phyloP scores from a whole-genome alignment of 2,888 invertebrate genomes.

The Hirtodrosophila duncani region DNA sequence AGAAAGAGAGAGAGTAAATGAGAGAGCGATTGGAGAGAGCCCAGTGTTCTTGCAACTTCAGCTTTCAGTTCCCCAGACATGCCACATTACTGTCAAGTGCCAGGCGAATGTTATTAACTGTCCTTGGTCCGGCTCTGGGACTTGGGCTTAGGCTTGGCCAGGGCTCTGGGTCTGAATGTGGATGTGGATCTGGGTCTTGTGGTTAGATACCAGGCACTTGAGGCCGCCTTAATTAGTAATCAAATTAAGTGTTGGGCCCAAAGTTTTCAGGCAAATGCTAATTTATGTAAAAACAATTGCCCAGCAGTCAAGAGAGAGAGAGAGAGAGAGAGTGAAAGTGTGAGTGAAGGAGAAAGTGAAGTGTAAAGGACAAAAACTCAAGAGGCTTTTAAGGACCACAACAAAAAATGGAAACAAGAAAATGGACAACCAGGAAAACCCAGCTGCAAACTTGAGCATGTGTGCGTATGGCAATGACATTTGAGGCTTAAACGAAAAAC shows the following conservation, averaged over 20 bases:
- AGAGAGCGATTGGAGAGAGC: too few species aligned
- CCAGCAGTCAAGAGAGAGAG: not conserved
- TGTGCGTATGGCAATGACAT: too few species aligned
- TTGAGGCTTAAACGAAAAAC: too few species aligned
- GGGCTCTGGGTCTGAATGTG: too few species aligned
- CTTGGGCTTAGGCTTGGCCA: not conserved
- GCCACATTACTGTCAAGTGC: constrained; percentile 36
- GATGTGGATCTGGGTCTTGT: too few species aligned
- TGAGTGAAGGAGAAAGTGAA: not conserved
- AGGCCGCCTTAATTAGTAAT: constrained; percentile 44
- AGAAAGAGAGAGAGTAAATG: too few species aligned
- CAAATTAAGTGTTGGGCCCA: constrained; percentile 9
- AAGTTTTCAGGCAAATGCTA: constrained; percentile 7
- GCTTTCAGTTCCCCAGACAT: constrained; percentile 28
- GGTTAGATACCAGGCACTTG: not conserved
- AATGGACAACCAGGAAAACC: too few species aligned
- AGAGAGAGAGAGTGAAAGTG: not conserved
- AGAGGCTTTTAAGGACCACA: too few species aligned
- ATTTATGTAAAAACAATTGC: constrained; percentile 7
- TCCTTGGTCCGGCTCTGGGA: constrained; percentile 17
- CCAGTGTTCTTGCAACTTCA: not conserved
- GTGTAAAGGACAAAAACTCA: too few species aligned
- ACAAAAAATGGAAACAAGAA: too few species aligned
- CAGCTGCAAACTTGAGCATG: too few species aligned
- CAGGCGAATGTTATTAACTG: constrained; percentile 41